Percentiles rank a stretch among this genome's conserved stretches.
Evolutionary conservation across 2,113 vertebrate genomes (phyloP).

Genomic region (Muntiacus muntjak): DNA sequence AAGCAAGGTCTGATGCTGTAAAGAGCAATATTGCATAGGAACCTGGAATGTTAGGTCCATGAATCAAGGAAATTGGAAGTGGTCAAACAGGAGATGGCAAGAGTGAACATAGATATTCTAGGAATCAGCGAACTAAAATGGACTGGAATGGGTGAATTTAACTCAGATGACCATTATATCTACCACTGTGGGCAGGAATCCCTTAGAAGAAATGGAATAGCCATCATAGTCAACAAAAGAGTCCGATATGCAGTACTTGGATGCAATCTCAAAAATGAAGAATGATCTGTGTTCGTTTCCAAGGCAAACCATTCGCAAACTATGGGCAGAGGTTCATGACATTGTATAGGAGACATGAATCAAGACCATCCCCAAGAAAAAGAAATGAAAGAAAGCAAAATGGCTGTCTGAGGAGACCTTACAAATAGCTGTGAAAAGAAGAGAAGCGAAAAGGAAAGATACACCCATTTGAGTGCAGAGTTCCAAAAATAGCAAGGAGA

Average conservation of each 20-base stretch:
- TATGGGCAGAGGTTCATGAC: background rate
- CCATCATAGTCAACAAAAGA: background rate
- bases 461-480: background rate
- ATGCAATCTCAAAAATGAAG: background rate
- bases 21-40: background rate
- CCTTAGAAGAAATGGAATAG: background rate
- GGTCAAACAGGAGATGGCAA: background rate
- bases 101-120: background rate
- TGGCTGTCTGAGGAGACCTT: background rate
- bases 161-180: background rate
- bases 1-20: background rate
- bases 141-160: background rate
- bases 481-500: background rate
- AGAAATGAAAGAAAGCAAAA: background rate
- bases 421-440: background rate
- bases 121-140: background rate
- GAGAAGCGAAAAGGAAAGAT: background rate
- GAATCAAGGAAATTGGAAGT: background rate
- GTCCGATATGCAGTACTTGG: background rate
- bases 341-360: background rate
- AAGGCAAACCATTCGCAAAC: background rate
- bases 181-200: background rate
- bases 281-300: background rate
- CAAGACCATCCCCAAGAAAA: background rate
- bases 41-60: background rate